Evolutionary conservation across 2,888 invertebrate species (phyloP).

Genomic region (Chironomus tentans): DNA sequence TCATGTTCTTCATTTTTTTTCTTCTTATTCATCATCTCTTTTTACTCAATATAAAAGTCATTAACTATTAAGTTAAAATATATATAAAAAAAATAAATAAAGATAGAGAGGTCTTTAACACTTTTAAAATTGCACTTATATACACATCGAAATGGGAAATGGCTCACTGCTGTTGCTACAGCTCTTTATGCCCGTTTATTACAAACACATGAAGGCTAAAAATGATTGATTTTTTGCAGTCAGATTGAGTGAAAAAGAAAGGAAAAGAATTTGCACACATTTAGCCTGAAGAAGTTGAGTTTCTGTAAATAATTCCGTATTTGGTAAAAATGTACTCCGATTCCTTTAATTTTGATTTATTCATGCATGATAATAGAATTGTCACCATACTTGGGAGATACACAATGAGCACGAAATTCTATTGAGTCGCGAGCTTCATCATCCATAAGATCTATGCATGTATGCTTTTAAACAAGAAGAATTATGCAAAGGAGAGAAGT

Average conservation of each 20-base stretch:
- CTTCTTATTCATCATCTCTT: too few relatives aligned
- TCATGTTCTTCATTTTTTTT: background rate
- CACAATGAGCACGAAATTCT: background rate
- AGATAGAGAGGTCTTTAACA: slow-evolving; percentile 19
- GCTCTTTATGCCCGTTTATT: too few relatives aligned
- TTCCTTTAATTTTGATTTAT: background rate
- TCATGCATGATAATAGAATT: background rate
- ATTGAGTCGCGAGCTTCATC: background rate
- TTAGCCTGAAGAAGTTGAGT: background rate
- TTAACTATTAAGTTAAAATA: slow-evolving; percentile 8
- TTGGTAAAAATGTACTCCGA: background rate
- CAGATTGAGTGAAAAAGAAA: background rate
- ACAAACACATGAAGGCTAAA: background rate
- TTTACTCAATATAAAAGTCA: background rate
- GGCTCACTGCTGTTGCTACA: too few relatives aligned
- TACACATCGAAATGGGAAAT: too few relatives aligned
- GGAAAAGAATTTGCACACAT: background rate
- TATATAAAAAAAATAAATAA: background rate
- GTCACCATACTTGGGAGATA: background rate
- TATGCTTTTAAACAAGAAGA: background rate
- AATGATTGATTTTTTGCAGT: background rate
- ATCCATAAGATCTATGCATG: background rate
- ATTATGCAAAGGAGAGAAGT: background rate
- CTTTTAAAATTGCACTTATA: slow-evolving; percentile 2
- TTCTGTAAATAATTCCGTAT: background rate